Evolutionary conservation across 1,140 invertebrate genomes (phyloP).

Genomic region (Drosophila subobscura): DNA sequence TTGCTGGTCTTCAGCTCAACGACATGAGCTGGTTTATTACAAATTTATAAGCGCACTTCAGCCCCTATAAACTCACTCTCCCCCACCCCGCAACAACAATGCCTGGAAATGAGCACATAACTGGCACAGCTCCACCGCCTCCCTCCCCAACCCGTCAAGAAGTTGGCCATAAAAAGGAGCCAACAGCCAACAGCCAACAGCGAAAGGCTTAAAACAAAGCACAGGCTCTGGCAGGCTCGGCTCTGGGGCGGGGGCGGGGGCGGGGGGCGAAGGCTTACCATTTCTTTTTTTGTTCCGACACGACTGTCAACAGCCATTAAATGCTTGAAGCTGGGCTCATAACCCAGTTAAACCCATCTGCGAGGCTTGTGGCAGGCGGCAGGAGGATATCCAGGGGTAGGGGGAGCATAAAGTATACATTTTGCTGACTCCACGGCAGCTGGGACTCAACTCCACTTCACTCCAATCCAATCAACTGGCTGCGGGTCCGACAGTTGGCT

Average conservation of each 20-base stretch:
- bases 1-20: background rate
- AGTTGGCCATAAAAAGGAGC: slow-evolving; percentile 67
- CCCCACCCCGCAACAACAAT: slow-evolving; percentile 32
- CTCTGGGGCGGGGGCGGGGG: background rate
- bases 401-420: slow-evolving; percentile 22
- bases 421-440: slow-evolving; percentile 47
- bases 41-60: slow-evolving; percentile 81
- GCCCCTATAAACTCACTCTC: slow-evolving; percentile 1
- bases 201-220: slow-evolving; percentile 49
- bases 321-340: slow-evolving; percentile 71
- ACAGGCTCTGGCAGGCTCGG: background rate
- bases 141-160: slow-evolving; percentile 29
- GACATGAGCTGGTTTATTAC: slow-evolving; percentile 63
- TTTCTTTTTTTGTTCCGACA: slow-evolving; percentile 65
- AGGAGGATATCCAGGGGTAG: background rate
- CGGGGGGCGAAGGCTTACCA: background rate
- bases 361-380: background rate
- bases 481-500: slow-evolving; percentile 19
- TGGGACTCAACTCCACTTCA: slow-evolving; percentile 29
- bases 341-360: slow-evolving; percentile 49
- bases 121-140: slow-evolving; percentile 24
- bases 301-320: slow-evolving; percentile 82
- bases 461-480: slow-evolving; percentile 11
- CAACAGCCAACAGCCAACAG: slow-evolving; percentile 4
- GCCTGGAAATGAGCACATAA: slow-evolving; percentile 73